Percentiles rank a stretch among this genome's conserved stretches.
Conservation (phyloP, 2,888 invertebrate genomes). For the Sturmia bella region DNA sequence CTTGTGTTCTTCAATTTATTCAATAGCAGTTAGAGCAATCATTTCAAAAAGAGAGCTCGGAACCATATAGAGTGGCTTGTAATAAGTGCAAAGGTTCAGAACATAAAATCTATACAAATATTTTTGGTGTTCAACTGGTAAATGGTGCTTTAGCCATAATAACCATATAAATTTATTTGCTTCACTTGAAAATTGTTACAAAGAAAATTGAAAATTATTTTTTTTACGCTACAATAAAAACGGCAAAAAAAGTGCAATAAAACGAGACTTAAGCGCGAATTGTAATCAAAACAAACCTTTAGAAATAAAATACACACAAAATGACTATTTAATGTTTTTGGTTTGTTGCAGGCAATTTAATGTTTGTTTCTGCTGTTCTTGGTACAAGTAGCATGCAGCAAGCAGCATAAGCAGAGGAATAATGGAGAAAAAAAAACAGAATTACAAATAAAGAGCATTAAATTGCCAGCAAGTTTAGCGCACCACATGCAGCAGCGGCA, state of each 20-base stretch:
- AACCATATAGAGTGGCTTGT: no score
- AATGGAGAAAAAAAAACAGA: conserved; percentile 9
- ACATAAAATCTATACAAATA: conserved; percentile 18
- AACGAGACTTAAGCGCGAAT: neutral
- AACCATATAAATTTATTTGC: conserved; percentile 26
- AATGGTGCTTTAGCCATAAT: conserved; percentile 31
- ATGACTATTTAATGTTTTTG: conserved; percentile 24
- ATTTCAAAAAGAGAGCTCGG: no score
- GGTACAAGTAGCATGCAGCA: conserved; percentile 24
- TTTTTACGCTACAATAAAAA: conserved; percentile 18
- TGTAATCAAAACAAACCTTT: conserved; percentile 20
- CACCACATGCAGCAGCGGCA: neutral
- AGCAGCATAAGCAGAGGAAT: conserved; percentile 36
- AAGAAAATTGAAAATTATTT: conserved; percentile 52
- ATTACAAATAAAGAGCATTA: conserved; percentile 47
- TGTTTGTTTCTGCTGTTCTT: conserved; percentile 43
- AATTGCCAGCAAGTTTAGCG: conserved; percentile 56
- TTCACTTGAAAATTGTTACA: conserved; percentile 24
- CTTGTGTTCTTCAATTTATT: no score
- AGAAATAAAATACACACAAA: conserved; percentile 25
- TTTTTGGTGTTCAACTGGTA: neutral
- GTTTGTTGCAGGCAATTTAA: conserved; percentile 41
- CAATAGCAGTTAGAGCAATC: no score
- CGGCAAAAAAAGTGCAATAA: conserved; percentile 1
- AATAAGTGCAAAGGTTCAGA: no score